A percentile compares a stretch with the other conserved stretches of the same genome.
These are phyloP conservation scores for Cladopsammia gracilis DNA, from an alignment of 64 coral and sea anemone species.

Conservation along the genomic window DNA sequence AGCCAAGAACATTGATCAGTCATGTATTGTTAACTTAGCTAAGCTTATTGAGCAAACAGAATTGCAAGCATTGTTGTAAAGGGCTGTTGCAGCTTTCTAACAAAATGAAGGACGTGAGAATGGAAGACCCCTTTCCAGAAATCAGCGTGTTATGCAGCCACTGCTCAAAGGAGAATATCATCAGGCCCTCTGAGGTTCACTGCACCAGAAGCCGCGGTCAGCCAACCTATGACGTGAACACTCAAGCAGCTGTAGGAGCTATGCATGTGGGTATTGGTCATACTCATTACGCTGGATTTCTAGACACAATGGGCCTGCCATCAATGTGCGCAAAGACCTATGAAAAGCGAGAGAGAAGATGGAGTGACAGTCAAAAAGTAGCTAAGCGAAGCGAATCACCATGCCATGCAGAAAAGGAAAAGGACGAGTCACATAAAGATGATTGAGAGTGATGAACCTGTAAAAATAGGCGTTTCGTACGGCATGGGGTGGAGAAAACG, in stretches of 20 bases:
- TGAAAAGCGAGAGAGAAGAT: conserved; percentile 5
- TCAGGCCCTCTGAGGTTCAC: conserved; percentile 7
- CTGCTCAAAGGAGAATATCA: not conserved
- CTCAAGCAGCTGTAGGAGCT: conserved; percentile 17
- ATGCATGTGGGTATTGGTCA: conserved; percentile 19
- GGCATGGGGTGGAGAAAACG: conserved; percentile 60
- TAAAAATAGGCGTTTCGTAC: conserved; percentile 14
- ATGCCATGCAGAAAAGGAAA: not conserved
- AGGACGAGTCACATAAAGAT: not conserved
- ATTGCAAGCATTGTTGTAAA: conserved; percentile 10
- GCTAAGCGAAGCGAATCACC: not conserved
- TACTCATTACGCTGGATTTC: conserved; percentile 3
- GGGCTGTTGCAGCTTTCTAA: conserved; percentile 5
- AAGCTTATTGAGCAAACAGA: not conserved
- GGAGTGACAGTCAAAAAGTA: conserved; percentile 12
- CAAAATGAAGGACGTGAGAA: not conserved
- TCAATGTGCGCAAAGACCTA: not conserved
- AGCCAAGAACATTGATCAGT: not conserved
- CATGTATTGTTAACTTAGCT: conserved; percentile 6
- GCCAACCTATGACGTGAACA: conserved; percentile 17
- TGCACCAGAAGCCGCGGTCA: conserved; percentile 14
- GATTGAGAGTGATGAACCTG: not conserved
- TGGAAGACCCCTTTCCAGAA: not conserved
- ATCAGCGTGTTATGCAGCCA: conserved; percentile 18
- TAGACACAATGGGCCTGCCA: not conserved